Percentiles rank a stretch among this genome's conserved stretches.
phyloP scores from a whole-genome alignment of 1,140 invertebrate species.

The Trissolcus basalis region DNA sequence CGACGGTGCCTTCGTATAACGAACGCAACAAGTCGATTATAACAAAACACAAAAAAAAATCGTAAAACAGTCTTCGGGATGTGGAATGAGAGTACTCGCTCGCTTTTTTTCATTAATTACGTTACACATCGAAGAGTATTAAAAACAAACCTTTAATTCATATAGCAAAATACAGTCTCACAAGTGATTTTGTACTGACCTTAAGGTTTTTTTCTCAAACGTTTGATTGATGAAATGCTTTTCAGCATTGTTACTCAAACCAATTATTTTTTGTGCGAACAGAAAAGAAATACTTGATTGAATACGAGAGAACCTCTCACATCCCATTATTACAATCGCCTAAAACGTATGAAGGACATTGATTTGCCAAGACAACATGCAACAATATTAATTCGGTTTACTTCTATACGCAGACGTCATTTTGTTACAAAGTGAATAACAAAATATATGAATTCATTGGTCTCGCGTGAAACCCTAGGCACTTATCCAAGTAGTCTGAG shows the following conservation, averaged over 20 bases:
- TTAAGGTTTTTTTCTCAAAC: slow-evolving; percentile 14
- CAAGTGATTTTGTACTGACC: slow-evolving; percentile 36
- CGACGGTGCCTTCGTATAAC: slow-evolving; percentile 55
- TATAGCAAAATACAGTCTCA: slow-evolving; percentile 34
- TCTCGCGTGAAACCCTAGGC: slow-evolving; percentile 12
- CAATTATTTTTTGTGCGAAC: background rate
- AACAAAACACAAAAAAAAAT: slow-evolving; percentile 45
- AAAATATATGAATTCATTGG: slow-evolving; percentile 32
- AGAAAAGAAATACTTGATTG: slow-evolving; percentile 3
- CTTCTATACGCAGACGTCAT: background rate
- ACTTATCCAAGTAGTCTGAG: slow-evolving; percentile 15
- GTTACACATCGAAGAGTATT: no score
- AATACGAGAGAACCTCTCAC: slow-evolving; percentile 34
- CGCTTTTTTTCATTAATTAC: slow-evolving; percentile 24
- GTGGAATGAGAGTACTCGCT: slow-evolving; percentile 43
- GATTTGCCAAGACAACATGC: slow-evolving; percentile 17
- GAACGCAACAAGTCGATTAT: slow-evolving; percentile 45
- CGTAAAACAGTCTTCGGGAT: slow-evolving; percentile 53
- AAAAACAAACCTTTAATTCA: slow-evolving; percentile 21
- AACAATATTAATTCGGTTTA: background rate
- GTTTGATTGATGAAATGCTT: slow-evolving; percentile 20
- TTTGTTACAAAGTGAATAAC: slow-evolving; percentile 8
- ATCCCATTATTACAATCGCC: slow-evolving; percentile 29
- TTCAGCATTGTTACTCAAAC: background rate
- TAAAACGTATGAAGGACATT: slow-evolving; percentile 10